phyloP scores from a whole-genome alignment of 2,113 vertebrate species.

The Illadopsis cleaveri region DNA sequence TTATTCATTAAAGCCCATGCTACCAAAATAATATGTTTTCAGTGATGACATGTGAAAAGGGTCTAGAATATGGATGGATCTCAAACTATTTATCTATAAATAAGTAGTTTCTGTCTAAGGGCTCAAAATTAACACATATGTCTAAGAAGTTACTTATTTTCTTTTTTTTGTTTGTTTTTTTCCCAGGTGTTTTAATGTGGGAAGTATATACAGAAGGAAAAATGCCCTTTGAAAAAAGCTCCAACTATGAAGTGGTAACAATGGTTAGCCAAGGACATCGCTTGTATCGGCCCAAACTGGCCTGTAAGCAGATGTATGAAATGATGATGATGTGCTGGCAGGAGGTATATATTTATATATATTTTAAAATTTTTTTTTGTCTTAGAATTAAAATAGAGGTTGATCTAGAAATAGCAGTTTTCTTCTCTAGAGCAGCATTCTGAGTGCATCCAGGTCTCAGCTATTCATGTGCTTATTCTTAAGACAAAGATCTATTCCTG shows the following conservation, averaged over 20 bases:
- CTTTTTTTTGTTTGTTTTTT: neutral
- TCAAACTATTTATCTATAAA: neutral
- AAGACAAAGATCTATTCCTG: neutral
- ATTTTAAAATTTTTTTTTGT: neutral
- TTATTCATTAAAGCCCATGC: neutral
- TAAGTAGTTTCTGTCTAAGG: neutral
- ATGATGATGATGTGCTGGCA: conserved; percentile 91
- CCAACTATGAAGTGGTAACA: conserved; percentile 90
- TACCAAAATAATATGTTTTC: neutral
- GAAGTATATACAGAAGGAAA: conserved; percentile 91
- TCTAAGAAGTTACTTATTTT: neutral
- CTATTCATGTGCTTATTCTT: neutral
- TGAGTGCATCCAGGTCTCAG: neutral
- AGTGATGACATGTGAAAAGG: neutral
- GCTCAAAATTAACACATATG: neutral
- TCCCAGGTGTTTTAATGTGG: conserved; percentile 92
- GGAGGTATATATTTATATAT: conserved; percentile 80
- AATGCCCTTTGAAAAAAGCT: conserved; percentile 90
- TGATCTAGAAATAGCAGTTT: too few species aligned
- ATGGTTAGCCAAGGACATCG: conserved; percentile 89
- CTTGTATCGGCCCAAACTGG: conserved; percentile 85
- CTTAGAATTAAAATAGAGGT: neutral
- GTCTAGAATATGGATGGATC: neutral
- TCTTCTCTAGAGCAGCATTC: neutral
- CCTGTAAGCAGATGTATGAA: conserved; percentile 80